Conservation (phyloP, 2,888 invertebrate genomes). For the Xanthia togata region DNA sequence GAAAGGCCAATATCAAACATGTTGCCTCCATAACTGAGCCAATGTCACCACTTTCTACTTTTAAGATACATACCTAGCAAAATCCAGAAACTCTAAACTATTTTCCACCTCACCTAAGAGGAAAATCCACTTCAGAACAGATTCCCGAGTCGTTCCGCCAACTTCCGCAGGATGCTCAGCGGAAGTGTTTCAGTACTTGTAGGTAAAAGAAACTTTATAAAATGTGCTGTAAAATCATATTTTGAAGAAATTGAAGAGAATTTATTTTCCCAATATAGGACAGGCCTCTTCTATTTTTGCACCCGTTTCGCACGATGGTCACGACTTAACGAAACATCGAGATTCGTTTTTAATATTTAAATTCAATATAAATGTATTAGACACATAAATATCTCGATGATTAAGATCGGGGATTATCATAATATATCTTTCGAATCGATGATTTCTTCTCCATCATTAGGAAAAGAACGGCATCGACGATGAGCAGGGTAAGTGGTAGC, state of each 20-base stretch:
- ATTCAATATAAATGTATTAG: neutral
- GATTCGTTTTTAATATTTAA: neutral
- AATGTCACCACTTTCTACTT: neutral
- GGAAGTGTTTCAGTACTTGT: slow-evolving; percentile 35
- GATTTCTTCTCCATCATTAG: no score
- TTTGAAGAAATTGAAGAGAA: neutral
- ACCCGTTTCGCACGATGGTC: neutral
- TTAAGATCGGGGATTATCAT: no score
- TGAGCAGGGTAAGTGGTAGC: no score
- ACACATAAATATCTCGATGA: no score
- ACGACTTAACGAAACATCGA: neutral
- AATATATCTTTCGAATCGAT: no score
- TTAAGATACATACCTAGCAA: neutral
- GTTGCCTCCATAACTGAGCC: neutral
- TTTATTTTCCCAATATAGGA: neutral
- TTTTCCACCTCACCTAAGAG: slow-evolving; percentile 28
- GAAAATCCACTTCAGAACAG: slow-evolving; percentile 43
- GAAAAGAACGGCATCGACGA: no score
- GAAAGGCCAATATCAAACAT: neutral
- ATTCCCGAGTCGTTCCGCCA: slow-evolving; percentile 18
- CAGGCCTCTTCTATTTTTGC: neutral
- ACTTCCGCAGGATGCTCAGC: slow-evolving; percentile 49
- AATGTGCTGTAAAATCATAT: slow-evolving; percentile 9
- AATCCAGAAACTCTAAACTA: slow-evolving; percentile 8
- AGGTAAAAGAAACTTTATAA: slow-evolving; percentile 11